Conservation (phyloP, 2,113 vertebrate genomes). For the Myodes glareolus region DNA sequence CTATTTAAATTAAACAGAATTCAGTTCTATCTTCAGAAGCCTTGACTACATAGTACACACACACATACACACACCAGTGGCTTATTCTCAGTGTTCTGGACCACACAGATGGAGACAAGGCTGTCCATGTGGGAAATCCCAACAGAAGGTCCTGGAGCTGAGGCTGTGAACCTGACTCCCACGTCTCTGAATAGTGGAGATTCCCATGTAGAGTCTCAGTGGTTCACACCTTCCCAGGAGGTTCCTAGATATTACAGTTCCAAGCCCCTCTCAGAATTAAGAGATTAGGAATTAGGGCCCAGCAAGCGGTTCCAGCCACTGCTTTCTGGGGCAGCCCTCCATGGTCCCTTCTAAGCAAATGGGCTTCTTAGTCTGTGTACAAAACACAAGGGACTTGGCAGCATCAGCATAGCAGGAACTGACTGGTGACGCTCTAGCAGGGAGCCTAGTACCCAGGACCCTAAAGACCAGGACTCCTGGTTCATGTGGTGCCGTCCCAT, state of each 20-base stretch:
- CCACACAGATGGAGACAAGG: background rate
- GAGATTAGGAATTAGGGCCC: background rate
- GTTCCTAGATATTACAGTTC: no score
- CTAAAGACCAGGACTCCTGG: background rate
- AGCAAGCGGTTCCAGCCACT: background rate
- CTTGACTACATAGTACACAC: background rate
- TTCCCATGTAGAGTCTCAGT: background rate
- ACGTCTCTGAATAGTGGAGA: background rate
- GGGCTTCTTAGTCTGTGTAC: background rate
- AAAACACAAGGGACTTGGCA: background rate
- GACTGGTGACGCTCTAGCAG: no score
- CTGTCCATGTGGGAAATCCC: fast-evolving
- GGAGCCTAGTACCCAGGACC: background rate
- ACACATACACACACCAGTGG: fast-evolving
- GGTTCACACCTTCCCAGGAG: background rate
- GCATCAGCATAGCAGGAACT: background rate
- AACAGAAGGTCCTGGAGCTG: background rate
- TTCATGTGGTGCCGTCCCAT: background rate
- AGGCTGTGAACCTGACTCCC: background rate
- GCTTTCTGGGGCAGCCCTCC: background rate
- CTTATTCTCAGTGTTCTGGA: background rate
- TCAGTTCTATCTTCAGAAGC: background rate
- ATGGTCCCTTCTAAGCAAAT: background rate
- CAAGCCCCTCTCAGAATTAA: no score
- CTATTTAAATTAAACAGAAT: background rate